Evolutionary conservation across 2,888 invertebrate genomes (phyloP), one percentile per base, ranked within the genome.

Genomic region (Theretra japonica): DNA sequence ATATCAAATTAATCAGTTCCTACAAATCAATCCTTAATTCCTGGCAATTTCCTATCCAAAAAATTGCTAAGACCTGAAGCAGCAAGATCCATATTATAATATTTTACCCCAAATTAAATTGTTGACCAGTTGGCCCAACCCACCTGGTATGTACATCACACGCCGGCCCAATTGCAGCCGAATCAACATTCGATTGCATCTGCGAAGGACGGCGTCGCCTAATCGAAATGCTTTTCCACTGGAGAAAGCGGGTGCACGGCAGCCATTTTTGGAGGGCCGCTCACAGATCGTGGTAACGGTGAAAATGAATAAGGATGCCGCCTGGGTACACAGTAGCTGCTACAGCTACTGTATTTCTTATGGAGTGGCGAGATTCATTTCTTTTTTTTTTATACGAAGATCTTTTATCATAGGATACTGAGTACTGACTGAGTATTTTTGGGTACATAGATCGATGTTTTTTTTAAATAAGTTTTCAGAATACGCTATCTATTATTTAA

Each of bases 191-290:
- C 73, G 70, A 68, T 70, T 60, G 56, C 53, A 69, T 56, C 53
- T 69, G 69, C 50, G 56, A 33, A 56, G 53, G 59, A 33, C 21
- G 60, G 50, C 41, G 65, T 48, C 41, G 60, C 30, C 48, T 71
- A 74, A 74, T 74, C 71, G 73, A 71, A 73, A 73, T 73, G 60
- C 73, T 73, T 73, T 75, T 74, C 73, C 75, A 74, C 53, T 65
- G 70, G 75, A 73, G 75, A 75, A 75, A 75, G 75, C 70, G 69
- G 65, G 69, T 73, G 73, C 73, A 69, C 73, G 74, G 71, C 68
- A 68, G 70, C 73, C 74, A 72, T 75, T 75, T 75, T 73, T 70
- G 75, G 74, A 75, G 73, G 72, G 56, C 73, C 23, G 30, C 17
- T 65, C 48, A 65, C 65, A 65, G 65, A 65, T 65, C 65, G 65